Evolutionary conservation across 1,140 invertebrate genomes (phyloP).

Genomic region (Apis florea): DNA sequence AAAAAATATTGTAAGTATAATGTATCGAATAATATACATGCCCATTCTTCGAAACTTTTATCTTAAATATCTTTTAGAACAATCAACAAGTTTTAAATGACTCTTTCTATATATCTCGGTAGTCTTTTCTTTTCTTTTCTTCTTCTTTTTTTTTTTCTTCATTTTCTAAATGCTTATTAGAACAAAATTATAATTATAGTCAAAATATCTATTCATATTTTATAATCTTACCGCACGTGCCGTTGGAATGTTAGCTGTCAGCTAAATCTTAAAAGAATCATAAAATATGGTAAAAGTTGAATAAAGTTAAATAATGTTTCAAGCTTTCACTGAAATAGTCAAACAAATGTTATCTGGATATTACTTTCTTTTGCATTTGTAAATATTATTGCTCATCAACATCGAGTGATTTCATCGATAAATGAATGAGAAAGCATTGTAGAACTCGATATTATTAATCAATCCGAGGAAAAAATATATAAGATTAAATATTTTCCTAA

Average conservation of each 20-base stretch:
- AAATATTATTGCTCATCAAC: slow-evolving; percentile 4
- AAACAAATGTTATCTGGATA: slow-evolving; percentile 29
- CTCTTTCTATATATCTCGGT: too few species aligned
- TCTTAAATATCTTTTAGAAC: too few species aligned
- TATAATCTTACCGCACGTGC: not conserved
- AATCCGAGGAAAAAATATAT: not conserved
- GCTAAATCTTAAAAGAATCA: slow-evolving; percentile 10
- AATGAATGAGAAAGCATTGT: not conserved
- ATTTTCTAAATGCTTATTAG: too few species aligned
- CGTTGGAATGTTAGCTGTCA: not conserved
- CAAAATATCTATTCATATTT: not conserved
- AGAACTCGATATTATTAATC: not conserved
- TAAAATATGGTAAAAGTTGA: slow-evolving; percentile 43
- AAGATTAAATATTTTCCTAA: too few species aligned
- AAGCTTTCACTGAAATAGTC: slow-evolving; percentile 48
- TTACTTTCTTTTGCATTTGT: slow-evolving; percentile 51
- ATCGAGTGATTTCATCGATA: slow-evolving; percentile 12
- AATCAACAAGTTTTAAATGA: too few species aligned
- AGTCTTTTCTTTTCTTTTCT: too few species aligned
- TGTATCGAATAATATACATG: too few species aligned
- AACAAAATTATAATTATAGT: too few species aligned
- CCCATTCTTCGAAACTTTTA: too few species aligned
- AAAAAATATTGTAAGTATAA: too few species aligned
- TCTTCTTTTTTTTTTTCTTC: too few species aligned
- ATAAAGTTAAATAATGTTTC: too few species aligned